Evolutionary conservation across 2,113 vertebrate species (phyloP).

Genomic region (Dromiciops gliroides): DNA sequence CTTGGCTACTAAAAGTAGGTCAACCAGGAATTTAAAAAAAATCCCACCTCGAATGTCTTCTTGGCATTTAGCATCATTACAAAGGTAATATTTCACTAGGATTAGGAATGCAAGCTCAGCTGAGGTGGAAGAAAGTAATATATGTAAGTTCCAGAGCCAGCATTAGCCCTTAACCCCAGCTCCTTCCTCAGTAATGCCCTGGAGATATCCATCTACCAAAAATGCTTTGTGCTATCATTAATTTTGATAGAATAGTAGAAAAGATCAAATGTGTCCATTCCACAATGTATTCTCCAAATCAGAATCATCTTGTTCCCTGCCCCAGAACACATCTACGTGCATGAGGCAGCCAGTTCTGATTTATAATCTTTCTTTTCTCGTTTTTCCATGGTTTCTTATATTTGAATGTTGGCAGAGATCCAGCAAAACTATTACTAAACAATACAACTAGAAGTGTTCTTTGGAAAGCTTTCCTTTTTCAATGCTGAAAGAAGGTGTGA

Average conservation of each 20-base stretch:
- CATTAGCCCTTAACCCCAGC: slow-evolving; percentile 9
- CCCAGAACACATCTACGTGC: neutral
- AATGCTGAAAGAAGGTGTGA: neutral
- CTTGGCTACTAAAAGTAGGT: slow-evolving; percentile 29
- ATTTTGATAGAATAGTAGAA: neutral
- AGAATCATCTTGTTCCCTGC: neutral
- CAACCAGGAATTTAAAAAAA: slow-evolving; percentile 41
- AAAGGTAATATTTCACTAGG: slow-evolving; percentile 30
- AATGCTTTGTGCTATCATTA: neutral
- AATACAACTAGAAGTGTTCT: neutral
- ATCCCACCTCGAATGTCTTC: slow-evolving; percentile 25
- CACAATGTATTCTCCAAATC: neutral
- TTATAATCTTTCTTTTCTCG: neutral
- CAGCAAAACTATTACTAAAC: neutral
- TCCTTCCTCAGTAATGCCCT: neutral
- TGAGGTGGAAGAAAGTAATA: neutral
- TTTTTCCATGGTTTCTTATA: neutral
- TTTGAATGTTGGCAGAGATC: neutral
- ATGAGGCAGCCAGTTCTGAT: neutral
- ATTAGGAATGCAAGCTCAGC: slow-evolving; percentile 29
- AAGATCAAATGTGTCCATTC: neutral
- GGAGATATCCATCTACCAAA: slow-evolving; percentile 1
- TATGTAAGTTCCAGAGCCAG: slow-evolving; percentile 1
- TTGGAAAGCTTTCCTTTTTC: neutral
- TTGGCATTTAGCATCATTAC: slow-evolving; percentile 23